Evolutionary conservation across 64 coral and sea anemone species (phyloP).

Genomic region (Stichodactyla mertensii): DNA sequence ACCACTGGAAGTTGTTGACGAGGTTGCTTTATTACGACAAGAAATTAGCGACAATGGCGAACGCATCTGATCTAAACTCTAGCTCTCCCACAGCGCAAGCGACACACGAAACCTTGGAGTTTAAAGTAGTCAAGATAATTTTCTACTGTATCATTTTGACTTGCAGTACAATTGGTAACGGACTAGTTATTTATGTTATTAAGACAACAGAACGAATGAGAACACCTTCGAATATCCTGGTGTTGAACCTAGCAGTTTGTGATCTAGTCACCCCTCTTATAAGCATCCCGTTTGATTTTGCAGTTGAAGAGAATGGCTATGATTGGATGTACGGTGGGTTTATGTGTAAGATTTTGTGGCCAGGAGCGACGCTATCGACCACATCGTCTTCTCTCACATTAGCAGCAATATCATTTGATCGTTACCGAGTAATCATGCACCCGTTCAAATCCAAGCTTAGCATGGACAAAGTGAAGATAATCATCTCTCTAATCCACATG

Average conservation of each 20-base stretch:
- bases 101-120: conserved; percentile 16
- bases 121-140: conserved; percentile 48
- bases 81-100: background rate
- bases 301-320: conserved; percentile 48
- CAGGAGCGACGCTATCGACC: conserved; percentile 34
- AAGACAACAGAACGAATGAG: conserved; percentile 39
- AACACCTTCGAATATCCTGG: conserved; percentile 33
- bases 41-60: background rate
- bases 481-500: conserved; percentile 25
- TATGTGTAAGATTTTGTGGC: conserved; percentile 47
- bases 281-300: conserved; percentile 51
- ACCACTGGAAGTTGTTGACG: background rate
- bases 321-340: conserved; percentile 39
- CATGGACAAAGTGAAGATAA: conserved; percentile 27
- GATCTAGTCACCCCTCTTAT: conserved; percentile 35
- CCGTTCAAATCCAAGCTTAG: conserved; percentile 41
- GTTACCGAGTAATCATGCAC: conserved; percentile 56
- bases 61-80: background rate
- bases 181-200: conserved; percentile 29
- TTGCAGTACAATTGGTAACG: conserved; percentile 34
- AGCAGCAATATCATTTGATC: conserved; percentile 46
- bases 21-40: background rate
- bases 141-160: conserved; percentile 37
- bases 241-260: conserved; percentile 47
- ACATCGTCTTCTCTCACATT: conserved; percentile 43